Conservation (phyloP, 2,797 vertebrate species). For the Clarias platycephalus region DNA sequence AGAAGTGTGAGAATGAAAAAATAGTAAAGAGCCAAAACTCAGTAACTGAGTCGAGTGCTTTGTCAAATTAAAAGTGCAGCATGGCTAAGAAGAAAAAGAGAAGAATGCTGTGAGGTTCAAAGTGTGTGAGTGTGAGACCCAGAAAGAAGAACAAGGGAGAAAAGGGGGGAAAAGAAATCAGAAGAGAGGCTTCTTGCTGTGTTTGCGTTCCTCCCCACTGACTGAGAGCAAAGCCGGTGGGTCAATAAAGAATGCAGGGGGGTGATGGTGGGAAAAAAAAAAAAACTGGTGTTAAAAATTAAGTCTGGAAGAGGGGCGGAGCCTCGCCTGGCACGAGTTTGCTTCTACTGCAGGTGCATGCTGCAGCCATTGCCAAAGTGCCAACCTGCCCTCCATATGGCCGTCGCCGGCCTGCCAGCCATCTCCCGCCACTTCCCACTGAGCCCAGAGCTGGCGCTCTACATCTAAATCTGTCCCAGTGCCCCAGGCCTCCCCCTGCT, state of each 20-base stretch:
- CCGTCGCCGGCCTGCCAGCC: slow-evolving; percentile 78
- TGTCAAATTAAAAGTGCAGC: slow-evolving; percentile 34
- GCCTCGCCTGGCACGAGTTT: slow-evolving; percentile 68
- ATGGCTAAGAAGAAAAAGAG: slow-evolving; percentile 22
- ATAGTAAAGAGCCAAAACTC: slow-evolving; percentile 7
- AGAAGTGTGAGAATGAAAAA: neutral
- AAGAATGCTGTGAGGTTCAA: slow-evolving; percentile 17
- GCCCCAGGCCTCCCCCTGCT: slow-evolving; percentile 44
- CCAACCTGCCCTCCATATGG: slow-evolving; percentile 84
- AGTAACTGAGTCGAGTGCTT: slow-evolving; percentile 35
- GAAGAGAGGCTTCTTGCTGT: slow-evolving; percentile 7
- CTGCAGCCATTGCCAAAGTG: slow-evolving; percentile 75
- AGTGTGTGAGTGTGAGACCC: slow-evolving; percentile 4
- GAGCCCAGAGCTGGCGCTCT: slow-evolving; percentile 65
- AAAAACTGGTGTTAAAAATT: slow-evolving; percentile 48
- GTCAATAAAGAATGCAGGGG: slow-evolving; percentile 45
- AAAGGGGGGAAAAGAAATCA: neutral
- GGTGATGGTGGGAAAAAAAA: slow-evolving; percentile 36
- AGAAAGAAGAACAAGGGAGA: neutral
- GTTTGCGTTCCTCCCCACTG: slow-evolving; percentile 25
- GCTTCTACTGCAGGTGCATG: slow-evolving; percentile 78
- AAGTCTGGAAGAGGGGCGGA: slow-evolving; percentile 31
- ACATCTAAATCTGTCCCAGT: slow-evolving; percentile 67
- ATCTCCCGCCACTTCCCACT: slow-evolving; percentile 76
- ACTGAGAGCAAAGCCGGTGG: slow-evolving; percentile 42